phyloP scores from a whole-genome alignment of 2,888 invertebrate genomes.

The Athalia cordata region DNA sequence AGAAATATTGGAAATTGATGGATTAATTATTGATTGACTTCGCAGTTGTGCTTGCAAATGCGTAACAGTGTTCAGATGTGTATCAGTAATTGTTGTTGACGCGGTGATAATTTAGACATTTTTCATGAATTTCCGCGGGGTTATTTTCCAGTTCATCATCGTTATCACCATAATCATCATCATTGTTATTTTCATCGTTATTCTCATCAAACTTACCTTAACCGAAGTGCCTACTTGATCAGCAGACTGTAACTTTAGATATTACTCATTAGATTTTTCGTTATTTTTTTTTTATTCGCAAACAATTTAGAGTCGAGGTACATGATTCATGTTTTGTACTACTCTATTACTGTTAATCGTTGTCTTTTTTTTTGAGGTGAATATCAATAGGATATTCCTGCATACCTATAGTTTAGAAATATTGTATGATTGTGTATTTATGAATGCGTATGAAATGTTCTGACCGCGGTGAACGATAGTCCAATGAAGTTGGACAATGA shows the following conservation, averaged over 20 bases:
- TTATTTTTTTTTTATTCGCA: not conserved
- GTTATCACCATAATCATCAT: too few relatives aligned
- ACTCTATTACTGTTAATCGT: not conserved
- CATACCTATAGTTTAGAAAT: conserved; percentile 9
- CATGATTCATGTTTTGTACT: too few relatives aligned
- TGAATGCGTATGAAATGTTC: conserved; percentile 34
- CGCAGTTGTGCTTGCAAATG: not conserved
- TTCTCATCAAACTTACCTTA: too few relatives aligned
- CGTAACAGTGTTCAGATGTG: not conserved
- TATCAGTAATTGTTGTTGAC: not conserved
- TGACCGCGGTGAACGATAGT: conserved; percentile 14
- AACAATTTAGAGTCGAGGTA: too few relatives aligned
- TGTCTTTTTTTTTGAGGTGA: not conserved
- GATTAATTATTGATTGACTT: too few relatives aligned
- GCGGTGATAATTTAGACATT: too few relatives aligned
- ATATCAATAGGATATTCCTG: not conserved
- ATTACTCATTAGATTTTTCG: not conserved
- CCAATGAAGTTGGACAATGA: conserved; percentile 2
- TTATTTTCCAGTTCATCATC: too few relatives aligned
- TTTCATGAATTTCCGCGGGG: too few relatives aligned
- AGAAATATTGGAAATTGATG: too few relatives aligned
- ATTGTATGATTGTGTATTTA: conserved; percentile 40
- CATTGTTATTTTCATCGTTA: too few relatives aligned
- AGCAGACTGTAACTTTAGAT: too few relatives aligned
- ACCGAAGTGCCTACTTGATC: too few relatives aligned